phyloP scores from a whole-genome alignment of 2,113 vertebrate genomes.

The Platysternon megacephalum region DNA sequence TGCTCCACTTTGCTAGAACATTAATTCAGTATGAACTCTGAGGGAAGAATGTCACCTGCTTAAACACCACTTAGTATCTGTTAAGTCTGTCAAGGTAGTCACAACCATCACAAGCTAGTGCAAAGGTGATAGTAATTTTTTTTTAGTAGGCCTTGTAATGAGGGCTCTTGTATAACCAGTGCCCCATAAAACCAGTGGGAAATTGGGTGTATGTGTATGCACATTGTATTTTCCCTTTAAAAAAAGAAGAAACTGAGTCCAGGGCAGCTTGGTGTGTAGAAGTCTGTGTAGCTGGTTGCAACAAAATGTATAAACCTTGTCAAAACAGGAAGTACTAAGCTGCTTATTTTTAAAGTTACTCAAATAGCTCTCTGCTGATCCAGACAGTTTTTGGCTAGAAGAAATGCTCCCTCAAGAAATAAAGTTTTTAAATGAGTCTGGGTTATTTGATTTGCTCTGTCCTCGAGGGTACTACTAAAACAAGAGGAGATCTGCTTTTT shows the following conservation, averaged over 20 bases:
- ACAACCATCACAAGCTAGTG: neutral
- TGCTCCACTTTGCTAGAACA: neutral
- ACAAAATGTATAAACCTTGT: neutral
- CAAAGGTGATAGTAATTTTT: neutral
- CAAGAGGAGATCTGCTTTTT: neutral
- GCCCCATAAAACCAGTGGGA: neutral
- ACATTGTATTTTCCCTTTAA: neutral
- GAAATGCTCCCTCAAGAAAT: neutral
- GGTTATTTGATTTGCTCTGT: neutral
- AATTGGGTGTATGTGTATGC: neutral
- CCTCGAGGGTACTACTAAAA: neutral
- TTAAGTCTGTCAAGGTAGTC: neutral
- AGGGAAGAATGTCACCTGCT: neutral
- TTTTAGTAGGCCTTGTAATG: conserved; percentile 16
- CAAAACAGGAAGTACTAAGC: neutral
- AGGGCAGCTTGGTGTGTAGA: neutral
- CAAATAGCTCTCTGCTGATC: neutral
- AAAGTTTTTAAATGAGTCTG: rapidly evolving
- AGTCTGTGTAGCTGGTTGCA: neutral
- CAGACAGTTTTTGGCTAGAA: neutral
- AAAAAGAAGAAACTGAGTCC: neutral
- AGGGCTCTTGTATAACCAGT: neutral
- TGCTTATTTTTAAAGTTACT: neutral
- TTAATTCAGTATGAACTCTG: neutral
- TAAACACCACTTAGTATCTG: neutral